Evolutionary conservation across 2,888 invertebrate genomes (phyloP).

Genomic region (Scaptomyza caliginosa): DNA sequence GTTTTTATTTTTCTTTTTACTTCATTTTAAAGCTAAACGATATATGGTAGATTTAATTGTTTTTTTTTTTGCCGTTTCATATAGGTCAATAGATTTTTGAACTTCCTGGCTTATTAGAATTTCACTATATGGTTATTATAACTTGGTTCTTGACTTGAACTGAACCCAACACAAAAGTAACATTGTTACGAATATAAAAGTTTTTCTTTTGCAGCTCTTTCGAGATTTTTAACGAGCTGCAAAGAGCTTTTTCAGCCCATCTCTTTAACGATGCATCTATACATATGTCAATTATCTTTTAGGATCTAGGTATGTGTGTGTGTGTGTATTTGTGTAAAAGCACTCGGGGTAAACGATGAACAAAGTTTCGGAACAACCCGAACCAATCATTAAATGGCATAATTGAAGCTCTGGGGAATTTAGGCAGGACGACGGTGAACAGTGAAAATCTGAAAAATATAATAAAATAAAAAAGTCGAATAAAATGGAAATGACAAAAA

Average conservation of each 20-base stretch:
- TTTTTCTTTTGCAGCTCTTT: constrained; percentile 1
- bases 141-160: not conserved
- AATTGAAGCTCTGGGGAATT: constrained; percentile 71
- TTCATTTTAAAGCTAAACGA: too few relatives aligned
- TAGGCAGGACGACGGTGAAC: constrained; percentile 19
- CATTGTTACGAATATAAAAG: not conserved
- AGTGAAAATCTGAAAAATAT: constrained; percentile 54
- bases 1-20: too few relatives aligned
- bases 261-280: not conserved
- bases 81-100: too few relatives aligned
- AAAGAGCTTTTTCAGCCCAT: not conserved
- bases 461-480: constrained; percentile 69
- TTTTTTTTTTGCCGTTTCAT: too few relatives aligned
- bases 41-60: too few relatives aligned
- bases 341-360: constrained; percentile 16
- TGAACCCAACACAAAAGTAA: not conserved
- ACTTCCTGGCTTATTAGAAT: too few relatives aligned
- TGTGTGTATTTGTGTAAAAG: constrained; percentile 1
- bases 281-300: not conserved
- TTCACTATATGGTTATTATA: too few relatives aligned
- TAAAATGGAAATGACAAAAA: constrained; percentile 68
- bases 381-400: constrained; percentile 75
- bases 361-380: constrained; percentile 22
- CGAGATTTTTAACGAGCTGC: not conserved
- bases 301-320: not conserved